Percentiles rank a stretch among this genome's conserved stretches.
Conservation (phyloP, 2,797 vertebrate genomes). For the Ctenopoma multispine region DNA sequence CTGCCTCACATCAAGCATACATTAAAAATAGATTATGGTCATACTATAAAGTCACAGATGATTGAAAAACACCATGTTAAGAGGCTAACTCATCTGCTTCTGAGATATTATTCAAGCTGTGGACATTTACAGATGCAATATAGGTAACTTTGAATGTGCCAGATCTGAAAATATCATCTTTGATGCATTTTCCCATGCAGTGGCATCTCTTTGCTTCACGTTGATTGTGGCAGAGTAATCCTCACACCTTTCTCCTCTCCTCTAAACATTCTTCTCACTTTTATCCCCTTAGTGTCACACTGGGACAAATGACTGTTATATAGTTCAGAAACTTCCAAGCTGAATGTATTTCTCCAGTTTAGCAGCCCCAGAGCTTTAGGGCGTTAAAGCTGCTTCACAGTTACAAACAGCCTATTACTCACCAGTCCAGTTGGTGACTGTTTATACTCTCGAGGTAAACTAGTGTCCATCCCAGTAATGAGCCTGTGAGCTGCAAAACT, state of each 20-base stretch:
- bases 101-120: conserved; percentile 23
- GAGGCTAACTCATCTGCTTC: conserved; percentile 33
- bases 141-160: neutral
- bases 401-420: conserved; percentile 74
- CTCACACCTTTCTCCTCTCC: neutral
- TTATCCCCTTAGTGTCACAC: conserved; percentile 32
- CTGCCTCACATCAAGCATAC: conserved; percentile 43
- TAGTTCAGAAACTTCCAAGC: conserved; percentile 54
- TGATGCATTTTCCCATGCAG: conserved; percentile 30
- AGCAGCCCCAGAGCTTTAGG: conserved; percentile 49
- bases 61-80: conserved; percentile 39
- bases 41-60: conserved; percentile 45
- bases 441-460: conserved; percentile 69
- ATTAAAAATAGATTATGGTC: conserved; percentile 68
- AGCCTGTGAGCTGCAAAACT: conserved; percentile 62
- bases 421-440: conserved; percentile 69
- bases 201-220: conserved; percentile 12
- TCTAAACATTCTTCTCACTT: conserved; percentile 16
- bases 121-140: conserved; percentile 16
- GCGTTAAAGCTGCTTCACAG: conserved; percentile 47
- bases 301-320: conserved; percentile 52
- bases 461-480: conserved; percentile 68
- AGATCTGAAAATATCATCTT: conserved; percentile 25
- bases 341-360: conserved; percentile 48
- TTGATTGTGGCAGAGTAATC: conserved; percentile 6